Evolutionary conservation across 2,797 vertebrate species (phyloP), one percentile per base, ranked within the genome.

Genomic region (Chloroceryle amazona): DNA sequence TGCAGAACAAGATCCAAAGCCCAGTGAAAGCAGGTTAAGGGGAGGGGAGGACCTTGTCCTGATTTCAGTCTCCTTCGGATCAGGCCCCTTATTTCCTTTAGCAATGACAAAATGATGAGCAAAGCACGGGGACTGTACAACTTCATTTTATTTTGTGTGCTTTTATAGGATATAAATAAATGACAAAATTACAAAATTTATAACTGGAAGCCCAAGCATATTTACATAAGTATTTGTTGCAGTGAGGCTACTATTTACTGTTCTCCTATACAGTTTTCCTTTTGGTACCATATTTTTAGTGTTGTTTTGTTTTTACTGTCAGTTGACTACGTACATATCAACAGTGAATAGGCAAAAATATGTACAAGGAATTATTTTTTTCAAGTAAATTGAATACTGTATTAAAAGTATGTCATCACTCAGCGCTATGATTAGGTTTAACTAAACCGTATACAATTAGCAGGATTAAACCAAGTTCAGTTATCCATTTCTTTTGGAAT

Each of bases 161-260:
- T 99, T 98, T 99, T 98, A 99, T 99, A 99, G 98, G 99, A 99
- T 99, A 99, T 99, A 99, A 99, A 99, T 99, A 99, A 96, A 99
- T 99, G 99, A 99, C 98, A 98, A 99, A 99, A 99, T 99, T 99
- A 99, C 99, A 99, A 99, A 99, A 99, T 99, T 98, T 99, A 99
- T 99, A 99, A 99, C 99, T 99, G 99, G 99, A 99, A 99, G 99
- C 99, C 99, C 99, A 99, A 99, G 99, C 99, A 98, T 99, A 99
- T 99, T 98, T 99, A 99, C 99, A 99, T 86, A 97, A 86, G 97
- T 98, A 98, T 99, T 98, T 98, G 98, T 99, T 98, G 98, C 98
- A 98, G 98, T 98, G 98, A 99, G 98, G 98, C 98, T 98, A 98
- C 98, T 98, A 97, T 98, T 98, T 98, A 98, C 97, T 98, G 98